Base-by-base conservation (phyloP, 1,140 invertebrate species). In the Wiebesia pumilae region DNA sequence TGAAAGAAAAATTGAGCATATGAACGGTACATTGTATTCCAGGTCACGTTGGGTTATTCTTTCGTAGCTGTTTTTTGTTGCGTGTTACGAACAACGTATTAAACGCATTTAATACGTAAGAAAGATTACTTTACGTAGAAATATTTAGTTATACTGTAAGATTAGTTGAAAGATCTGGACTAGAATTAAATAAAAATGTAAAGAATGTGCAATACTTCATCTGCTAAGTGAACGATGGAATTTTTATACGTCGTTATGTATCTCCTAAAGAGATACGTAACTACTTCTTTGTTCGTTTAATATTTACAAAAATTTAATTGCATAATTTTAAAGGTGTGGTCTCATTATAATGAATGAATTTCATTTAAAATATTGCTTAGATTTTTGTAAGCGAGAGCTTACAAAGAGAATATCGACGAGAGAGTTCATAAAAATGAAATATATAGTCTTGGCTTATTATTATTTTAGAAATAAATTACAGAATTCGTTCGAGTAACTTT, bases 381-480 rank as follows among this genome's bases (percentile, higher is more conserved):
- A 3, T 62, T 27, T 62, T 14, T 6, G 21, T 10, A 10, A 27
- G 58, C 24, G 27, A 62, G 24, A 62, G 58, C 58, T 27, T 24
- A 3, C 10, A 33, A 24, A 75, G 38, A 38, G 38, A 27, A 75
- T 43, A 43, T 35, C 16, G 38, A 6, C 27, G 71, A 75, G n/a
- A 75, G 43, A 40, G 35, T 43, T 75, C 33, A 38, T 75, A 43
- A 40, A 43, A 43, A 24, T 75, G 27, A 27, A 75, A 40, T 43
- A 40, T 43, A 0, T 1, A 43, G 24, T 38, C 71, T 75, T 75
- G 71, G 38, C 6, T 0, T 7, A 78, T 54, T 78, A 78, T 78
- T 54, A 10, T 77, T 77, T 77, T 77, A 24, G 73, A 77, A 77
- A 77, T 47, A 77, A 77, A 77, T 77, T 27, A 47, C 47, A 7